These are phyloP conservation scores for Acleris literana DNA, from an alignment of 2,888 invertebrate genomes.

Conservation along the genomic window DNA sequence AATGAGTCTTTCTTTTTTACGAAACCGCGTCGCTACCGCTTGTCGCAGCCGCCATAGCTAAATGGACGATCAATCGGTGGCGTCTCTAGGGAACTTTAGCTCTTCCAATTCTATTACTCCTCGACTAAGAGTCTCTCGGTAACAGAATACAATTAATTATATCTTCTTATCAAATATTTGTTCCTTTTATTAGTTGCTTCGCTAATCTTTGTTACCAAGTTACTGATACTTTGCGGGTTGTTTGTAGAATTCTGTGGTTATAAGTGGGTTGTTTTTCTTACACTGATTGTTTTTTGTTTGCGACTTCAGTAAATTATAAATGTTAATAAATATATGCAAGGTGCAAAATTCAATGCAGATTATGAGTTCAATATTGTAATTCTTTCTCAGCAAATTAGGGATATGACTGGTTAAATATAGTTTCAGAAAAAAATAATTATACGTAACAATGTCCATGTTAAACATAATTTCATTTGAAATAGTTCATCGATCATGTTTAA, in stretches of 20 bases:
- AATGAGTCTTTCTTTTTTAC: neutral
- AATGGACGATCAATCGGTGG: constrained; percentile 26
- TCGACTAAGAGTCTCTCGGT: constrained; percentile 23
- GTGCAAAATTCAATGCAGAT: too few relatives aligned
- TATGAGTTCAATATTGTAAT: too few relatives aligned
- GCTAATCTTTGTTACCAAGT: constrained; percentile 17
- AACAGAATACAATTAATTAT: constrained; percentile 33
- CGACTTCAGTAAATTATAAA: too few relatives aligned
- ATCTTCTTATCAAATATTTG: constrained; percentile 32
- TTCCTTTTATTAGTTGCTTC: constrained; percentile 6
- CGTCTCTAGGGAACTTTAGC: constrained; percentile 30
- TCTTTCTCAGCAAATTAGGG: too few relatives aligned
- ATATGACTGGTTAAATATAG: too few relatives aligned
- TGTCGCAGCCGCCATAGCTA: neutral
- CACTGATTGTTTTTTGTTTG: neutral
- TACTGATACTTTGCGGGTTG: constrained; percentile 7
- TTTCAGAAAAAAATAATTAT: too few relatives aligned
- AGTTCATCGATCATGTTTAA: too few relatives aligned
- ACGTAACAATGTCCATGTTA: too few relatives aligned
- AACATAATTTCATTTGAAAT: too few relatives aligned
- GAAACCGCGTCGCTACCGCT: constrained; percentile 1
- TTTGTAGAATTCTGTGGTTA: neutral
- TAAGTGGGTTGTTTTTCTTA: neutral
- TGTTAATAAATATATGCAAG: too few relatives aligned
- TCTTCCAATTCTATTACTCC: constrained; percentile 33